phyloP scores from a whole-genome alignment of 2,888 invertebrate species.

The Drosophila demipolita region DNA sequence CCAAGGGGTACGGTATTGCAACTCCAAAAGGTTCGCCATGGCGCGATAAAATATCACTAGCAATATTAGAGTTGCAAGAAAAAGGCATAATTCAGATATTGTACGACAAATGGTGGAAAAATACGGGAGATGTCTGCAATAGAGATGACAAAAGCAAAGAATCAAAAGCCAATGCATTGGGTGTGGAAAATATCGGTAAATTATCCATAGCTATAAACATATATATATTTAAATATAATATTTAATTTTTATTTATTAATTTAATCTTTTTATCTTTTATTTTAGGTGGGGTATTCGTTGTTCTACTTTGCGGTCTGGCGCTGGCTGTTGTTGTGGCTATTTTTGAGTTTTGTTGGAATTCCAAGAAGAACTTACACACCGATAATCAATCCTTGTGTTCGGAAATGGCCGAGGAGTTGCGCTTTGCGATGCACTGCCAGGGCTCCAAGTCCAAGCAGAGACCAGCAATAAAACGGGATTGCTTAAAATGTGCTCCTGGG shows the following conservation, averaged over 20 bases:
- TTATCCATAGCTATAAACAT: not conserved
- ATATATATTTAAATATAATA: not conserved
- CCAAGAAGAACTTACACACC: conserved; percentile 93
- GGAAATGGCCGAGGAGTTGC: conserved; percentile 96
- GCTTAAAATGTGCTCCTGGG: conserved; percentile 90
- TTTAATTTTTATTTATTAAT: conserved; percentile 1
- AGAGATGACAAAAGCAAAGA: conserved; percentile 95
- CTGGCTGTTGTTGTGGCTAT: conserved; percentile 96
- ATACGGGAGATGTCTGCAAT: conserved; percentile 95
- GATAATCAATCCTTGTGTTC: conserved; percentile 95
- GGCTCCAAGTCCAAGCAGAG: conserved; percentile 92
- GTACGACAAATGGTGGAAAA: conserved; percentile 99
- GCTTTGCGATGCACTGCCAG: conserved; percentile 95
- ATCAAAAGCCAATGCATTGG: conserved; percentile 96
- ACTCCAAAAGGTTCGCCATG: conserved; percentile 98
- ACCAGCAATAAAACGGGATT: conserved; percentile 91
- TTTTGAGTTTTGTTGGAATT: conserved; percentile 97
- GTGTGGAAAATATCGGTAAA: conserved; percentile 92
- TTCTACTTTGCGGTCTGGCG: conserved; percentile 95
- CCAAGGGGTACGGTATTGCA: conserved; percentile 95
- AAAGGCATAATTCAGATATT: conserved; percentile 96
- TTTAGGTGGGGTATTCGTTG: conserved; percentile 96
- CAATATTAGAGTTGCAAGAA: conserved; percentile 97
- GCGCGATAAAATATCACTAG: conserved; percentile 98
- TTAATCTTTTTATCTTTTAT: not conserved